phyloP scores from a whole-genome alignment of 1,140 invertebrate species.

The Rhyacophila brunnea region DNA sequence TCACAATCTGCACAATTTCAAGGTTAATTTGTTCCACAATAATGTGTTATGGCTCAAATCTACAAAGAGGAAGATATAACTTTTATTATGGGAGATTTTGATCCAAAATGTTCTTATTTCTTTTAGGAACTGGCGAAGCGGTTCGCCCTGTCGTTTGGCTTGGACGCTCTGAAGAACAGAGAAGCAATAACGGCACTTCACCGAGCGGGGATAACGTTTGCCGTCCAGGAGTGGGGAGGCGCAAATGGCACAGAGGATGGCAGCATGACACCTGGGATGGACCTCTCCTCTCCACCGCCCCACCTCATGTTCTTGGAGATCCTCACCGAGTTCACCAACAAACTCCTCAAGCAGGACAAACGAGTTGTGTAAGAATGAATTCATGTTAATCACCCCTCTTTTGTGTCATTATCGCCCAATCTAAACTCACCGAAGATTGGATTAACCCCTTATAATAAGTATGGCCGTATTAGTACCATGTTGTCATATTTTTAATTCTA shows the following conservation, averaged over 20 bases:
- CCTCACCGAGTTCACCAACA: constrained; percentile 92
- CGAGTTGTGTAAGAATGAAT: constrained; percentile 75
- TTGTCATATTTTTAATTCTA: too few relatives aligned
- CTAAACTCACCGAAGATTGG: too few relatives aligned
- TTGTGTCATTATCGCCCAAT: background rate
- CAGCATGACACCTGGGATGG: constrained; percentile 48
- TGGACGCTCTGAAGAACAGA: constrained; percentile 96
- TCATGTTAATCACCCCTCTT: background rate
- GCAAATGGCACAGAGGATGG: constrained; percentile 20
- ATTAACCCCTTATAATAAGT: too few relatives aligned
- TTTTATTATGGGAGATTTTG: too few relatives aligned
- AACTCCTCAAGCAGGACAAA: constrained; percentile 95
- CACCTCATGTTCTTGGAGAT: constrained; percentile 94
- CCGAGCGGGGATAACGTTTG: constrained; percentile 90
- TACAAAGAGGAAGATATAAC: too few relatives aligned
- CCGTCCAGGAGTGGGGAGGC: constrained; percentile 67
- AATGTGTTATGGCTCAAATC: too few relatives aligned
- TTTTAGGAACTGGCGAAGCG: constrained; percentile 86
- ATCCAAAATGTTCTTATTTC: too few relatives aligned
- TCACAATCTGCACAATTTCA: too few relatives aligned
- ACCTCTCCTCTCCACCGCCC: constrained; percentile 76
- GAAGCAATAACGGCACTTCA: constrained; percentile 96
- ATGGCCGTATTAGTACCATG: too few relatives aligned
- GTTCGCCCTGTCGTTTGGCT: constrained; percentile 95
- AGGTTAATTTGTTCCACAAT: too few relatives aligned